Evolutionary conservation across 2,113 vertebrate genomes (phyloP).

Genomic region (Cheirogaleus medius): DNA sequence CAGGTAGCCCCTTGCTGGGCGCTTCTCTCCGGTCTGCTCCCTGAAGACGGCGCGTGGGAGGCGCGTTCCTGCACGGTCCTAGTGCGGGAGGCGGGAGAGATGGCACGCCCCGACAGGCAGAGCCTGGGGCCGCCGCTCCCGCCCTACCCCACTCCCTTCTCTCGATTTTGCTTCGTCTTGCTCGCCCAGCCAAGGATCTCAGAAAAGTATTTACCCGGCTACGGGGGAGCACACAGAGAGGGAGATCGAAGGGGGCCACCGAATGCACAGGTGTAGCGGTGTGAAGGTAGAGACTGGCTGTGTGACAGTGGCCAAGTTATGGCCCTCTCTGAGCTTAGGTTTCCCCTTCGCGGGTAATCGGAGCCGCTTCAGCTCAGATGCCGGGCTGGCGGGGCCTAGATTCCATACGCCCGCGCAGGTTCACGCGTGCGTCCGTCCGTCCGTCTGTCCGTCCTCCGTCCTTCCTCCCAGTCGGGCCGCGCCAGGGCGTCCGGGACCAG

Average conservation of each 20-base stretch:
- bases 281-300: not conserved
- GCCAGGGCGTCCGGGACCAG: not conserved
- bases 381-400: not conserved
- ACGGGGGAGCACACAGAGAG: accelerated
- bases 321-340: not conserved
- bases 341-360: not conserved
- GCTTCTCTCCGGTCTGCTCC: not conserved
- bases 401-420: accelerated
- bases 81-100: not conserved
- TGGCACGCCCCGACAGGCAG: not conserved
- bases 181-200: accelerated
- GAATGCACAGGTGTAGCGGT: accelerated
- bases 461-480: not conserved
- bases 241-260: not conserved
- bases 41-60: not conserved
- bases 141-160: not conserved
- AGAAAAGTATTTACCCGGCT: not conserved
- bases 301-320: not conserved
- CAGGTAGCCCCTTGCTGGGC: not conserved
- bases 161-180: not conserved
- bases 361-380: not conserved
- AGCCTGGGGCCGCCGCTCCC: not conserved
- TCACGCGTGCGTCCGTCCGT: not conserved
- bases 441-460: not conserved
- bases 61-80: not conserved